These are phyloP conservation scores for Adelphocoris suturalis DNA, from an alignment of 2,888 invertebrate genomes.

Conservation along the genomic window DNA sequence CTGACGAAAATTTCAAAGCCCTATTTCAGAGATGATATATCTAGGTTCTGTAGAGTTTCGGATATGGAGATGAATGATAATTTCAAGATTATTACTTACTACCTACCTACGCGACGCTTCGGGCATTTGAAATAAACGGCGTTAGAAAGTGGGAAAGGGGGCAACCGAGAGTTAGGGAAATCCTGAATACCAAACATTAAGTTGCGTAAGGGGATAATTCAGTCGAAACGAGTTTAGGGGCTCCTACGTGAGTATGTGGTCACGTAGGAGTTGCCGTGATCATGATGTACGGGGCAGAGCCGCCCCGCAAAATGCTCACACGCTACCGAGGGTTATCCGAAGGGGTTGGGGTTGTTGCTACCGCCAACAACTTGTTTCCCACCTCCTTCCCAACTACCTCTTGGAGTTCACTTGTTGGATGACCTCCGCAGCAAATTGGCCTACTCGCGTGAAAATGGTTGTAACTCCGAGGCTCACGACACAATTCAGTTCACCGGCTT, in stretches of 20 bases:
- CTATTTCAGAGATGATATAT: too few relatives aligned
- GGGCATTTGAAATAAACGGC: not conserved
- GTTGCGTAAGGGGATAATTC: slow-evolving; percentile 32
- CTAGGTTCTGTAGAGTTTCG: too few relatives aligned
- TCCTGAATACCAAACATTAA: slow-evolving; percentile 17
- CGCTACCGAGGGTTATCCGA: slow-evolving; percentile 6
- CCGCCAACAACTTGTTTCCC: slow-evolving; percentile 12
- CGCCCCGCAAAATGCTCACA: slow-evolving; percentile 19
- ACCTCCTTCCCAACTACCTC: not conserved
- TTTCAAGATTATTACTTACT: not conserved
- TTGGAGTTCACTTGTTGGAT: not conserved
- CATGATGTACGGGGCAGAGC: slow-evolving; percentile 11
- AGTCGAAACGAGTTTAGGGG: slow-evolving; percentile 22
- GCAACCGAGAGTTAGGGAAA: not conserved
- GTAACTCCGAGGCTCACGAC: too few relatives aligned
- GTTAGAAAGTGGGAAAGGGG: not conserved
- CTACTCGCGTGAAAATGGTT: not conserved
- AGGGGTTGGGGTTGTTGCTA: not conserved
- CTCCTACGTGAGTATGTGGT: slow-evolving; percentile 20
- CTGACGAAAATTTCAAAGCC: too few relatives aligned
- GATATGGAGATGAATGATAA: not conserved
- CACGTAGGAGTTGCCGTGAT: slow-evolving; percentile 34
- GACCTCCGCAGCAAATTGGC: not conserved
- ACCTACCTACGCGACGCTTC: not conserved
- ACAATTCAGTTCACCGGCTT: too few relatives aligned